Evolutionary conservation across 2,888 invertebrate species (phyloP).

Genomic region (Drosophila macrospina): DNA sequence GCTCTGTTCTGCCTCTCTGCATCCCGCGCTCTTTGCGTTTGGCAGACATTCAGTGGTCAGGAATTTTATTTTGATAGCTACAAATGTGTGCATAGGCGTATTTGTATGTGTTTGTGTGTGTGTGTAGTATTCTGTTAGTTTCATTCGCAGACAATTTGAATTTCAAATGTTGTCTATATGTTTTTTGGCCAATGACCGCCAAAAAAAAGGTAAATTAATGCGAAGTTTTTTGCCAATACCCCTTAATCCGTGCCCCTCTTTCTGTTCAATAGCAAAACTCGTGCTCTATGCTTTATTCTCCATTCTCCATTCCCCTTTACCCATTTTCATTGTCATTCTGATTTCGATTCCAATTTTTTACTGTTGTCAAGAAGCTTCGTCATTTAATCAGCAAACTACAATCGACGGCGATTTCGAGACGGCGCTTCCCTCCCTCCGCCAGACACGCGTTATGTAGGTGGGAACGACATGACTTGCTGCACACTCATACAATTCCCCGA

Average conservation of each 20-base stretch:
- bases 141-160: conserved; percentile 61
- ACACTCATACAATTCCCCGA: conserved; percentile 2
- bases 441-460: conserved; percentile 27
- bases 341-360: conserved; percentile 12
- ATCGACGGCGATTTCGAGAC: conserved; percentile 48
- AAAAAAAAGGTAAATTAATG: conserved; percentile 26
- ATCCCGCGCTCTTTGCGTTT: conserved; percentile 1
- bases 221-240: conserved; percentile 16
- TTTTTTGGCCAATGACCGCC: conserved; percentile 60
- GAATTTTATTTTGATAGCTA: conserved; percentile 73
- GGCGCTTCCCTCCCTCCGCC: conserved; percentile 4
- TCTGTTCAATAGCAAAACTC: neutral
- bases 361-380: conserved; percentile 58
- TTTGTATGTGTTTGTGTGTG: conserved; percentile 22
- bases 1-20: neutral
- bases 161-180: conserved; percentile 50
- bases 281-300: too few relatives aligned
- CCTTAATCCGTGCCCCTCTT: neutral
- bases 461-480: conserved; percentile 21
- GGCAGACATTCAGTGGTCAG: conserved; percentile 71
- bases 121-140: conserved; percentile 43
- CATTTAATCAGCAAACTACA: conserved; percentile 58
- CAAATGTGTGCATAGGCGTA: conserved; percentile 7
- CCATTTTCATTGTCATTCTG: conserved; percentile 4
- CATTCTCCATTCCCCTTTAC: neutral